Base-by-base conservation (phyloP, 2,888 invertebrate genomes). In the Lepas anatifera region DNA sequence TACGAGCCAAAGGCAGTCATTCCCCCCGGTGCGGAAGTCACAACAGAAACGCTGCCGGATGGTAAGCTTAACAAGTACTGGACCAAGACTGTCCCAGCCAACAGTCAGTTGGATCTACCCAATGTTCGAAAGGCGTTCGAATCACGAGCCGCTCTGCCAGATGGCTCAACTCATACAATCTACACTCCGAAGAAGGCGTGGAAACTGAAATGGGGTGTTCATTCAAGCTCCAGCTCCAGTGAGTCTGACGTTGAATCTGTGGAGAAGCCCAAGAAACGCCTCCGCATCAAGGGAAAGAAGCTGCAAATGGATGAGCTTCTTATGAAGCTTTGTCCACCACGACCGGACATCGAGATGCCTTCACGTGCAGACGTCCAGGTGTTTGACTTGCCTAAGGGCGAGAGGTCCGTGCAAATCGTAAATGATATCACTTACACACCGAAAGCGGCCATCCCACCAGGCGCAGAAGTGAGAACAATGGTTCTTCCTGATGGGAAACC, bases 371-470 rank as follows among this genome's bases (percentile, higher is more conserved):
- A 58, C 2, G 58, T 58, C 4, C 11, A 58, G 22, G 58, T 58
- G 18, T 13, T 35, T 22, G 58, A 58, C 22, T 22, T 35, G 16
- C 35, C 58, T 18, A 58, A 22, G 2, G 58, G 58, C 4, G 18
- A 32, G 2, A 10, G 58, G 22, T 11, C 22, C 8, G 35, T 58
- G 32, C 32, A 58, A 0, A 58, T 58, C 22, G 58, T 58, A 32
- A 18, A 58, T 22, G 58, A 58, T 25, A 58, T 58, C 58, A 58
- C 58, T 22, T 58, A 58, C 35, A 58, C 58, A 35, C 58, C 58
- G 7, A 58, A 58, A 16, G 58, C 58, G 18, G 16, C 58, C 35
- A 25, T 58, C 22, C 58, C 58, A 3, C 22, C 58, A 1, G 58
- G 58, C 22, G 58, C 10, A 1, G 58, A 58, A 25, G 32, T 58